Evolutionary conservation across 2,113 vertebrate species (phyloP).

Genomic region (Chitala chitala): DNA sequence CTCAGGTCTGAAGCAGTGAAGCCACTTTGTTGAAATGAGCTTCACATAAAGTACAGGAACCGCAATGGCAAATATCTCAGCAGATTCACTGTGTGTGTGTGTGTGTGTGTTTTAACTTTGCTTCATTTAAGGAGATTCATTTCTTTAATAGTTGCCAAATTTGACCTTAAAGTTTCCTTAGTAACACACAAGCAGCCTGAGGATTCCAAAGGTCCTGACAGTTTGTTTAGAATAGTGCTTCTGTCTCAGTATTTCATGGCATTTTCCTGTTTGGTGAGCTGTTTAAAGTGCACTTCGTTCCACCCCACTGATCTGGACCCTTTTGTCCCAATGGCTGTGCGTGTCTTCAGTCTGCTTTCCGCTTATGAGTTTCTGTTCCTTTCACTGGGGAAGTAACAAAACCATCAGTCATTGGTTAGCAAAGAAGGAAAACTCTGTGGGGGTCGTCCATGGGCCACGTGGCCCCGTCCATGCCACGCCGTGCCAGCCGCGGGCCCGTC

Average conservation of each 20-base stretch:
- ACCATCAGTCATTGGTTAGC: too few species aligned
- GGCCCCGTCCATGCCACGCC: too few species aligned
- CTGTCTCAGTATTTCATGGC: neutral
- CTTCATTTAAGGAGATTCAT: neutral
- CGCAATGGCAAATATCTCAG: neutral
- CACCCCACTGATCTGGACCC: neutral
- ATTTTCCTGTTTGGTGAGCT: neutral
- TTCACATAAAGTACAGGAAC: neutral
- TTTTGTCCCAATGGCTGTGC: too few species aligned
- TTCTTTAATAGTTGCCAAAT: neutral
- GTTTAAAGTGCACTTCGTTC: neutral
- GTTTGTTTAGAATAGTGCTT: neutral
- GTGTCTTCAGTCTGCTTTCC: neutral
- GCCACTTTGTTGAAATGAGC: too few species aligned
- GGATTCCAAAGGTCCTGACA: neutral
- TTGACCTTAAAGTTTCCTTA: neutral
- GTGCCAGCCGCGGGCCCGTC: too few species aligned
- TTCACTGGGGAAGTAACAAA: too few species aligned
- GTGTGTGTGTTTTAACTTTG: too few species aligned
- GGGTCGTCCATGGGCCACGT: too few species aligned
- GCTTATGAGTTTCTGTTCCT: too few species aligned
- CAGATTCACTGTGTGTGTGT: neutral
- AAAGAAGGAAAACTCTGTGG: too few species aligned
- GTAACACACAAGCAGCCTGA: neutral
- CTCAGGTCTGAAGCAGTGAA: neutral